Base-by-base conservation (phyloP, 2,797 vertebrate species). In the Hippoglossus hippoglossus region DNA sequence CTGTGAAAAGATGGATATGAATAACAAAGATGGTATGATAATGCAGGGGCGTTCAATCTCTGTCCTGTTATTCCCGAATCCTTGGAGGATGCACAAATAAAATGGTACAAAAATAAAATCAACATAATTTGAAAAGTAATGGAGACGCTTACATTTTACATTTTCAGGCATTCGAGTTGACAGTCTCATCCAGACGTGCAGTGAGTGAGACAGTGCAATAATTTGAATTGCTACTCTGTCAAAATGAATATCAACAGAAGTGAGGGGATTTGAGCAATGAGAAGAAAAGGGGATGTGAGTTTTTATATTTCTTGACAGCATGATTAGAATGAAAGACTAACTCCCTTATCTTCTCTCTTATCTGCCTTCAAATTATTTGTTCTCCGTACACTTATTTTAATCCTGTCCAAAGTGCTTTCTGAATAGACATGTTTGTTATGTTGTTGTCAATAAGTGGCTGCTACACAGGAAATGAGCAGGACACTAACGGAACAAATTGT, bases 1-100 rank as follows among this genome's bases (percentile, higher is more conserved):
- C 74, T 55, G 75, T 81, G 75, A 81, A 81, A 80, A 73, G 68
- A 75, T 76, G 72, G 74, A 75, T 79, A 79, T 82, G 86, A 87
- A 86, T 86, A 84, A 85, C 81, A 86, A 81, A 85, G 71, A 81
- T 83, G 34, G 71, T 39, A 24, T 41, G 57, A 81, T 60, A 67
- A 86, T 59, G 63, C 58, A 41, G 57, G 31, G 52, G 73, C 51
- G 57, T 82, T 79, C 66, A 77, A 49, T 79, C 79, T 65, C 61
- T n/a, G 58, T 71, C 55, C 73, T 54, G 73, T 85, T 81, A 71
- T 72, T 73, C 56, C 19, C 18, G 44, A 31, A 55, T 68, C 71
- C 74, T 83, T 2, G 1, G 61, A 79, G 73, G 63, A 63, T 3
- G 60, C 51, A 44, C 31, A 24, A 66, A 73, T 63, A 59, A 61